Evolutionary conservation across 1,140 invertebrate genomes (phyloP).

Genomic region (Aphis craccivora): DNA sequence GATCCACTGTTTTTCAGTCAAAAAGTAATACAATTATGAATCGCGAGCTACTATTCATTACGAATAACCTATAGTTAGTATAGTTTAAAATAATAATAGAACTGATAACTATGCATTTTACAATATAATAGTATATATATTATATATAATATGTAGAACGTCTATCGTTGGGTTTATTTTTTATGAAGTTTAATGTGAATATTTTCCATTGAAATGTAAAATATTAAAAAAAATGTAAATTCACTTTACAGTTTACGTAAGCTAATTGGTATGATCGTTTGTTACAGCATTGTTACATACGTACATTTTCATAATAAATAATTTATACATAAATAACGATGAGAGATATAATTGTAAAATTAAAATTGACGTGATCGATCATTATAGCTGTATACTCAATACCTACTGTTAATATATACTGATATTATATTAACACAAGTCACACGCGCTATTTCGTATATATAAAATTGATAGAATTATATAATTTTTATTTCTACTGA

Average conservation of each 20-base stretch:
- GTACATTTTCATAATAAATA: neutral
- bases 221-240: neutral
- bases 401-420: neutral
- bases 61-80: neutral
- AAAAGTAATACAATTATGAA: slow-evolving; percentile 19
- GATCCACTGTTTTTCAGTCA: neutral
- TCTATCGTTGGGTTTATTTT: neutral
- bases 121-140: too few relatives aligned
- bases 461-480: neutral
- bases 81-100: neutral
- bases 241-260: neutral
- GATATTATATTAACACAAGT: neutral
- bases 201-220: neutral
- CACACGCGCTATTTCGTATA: neutral
- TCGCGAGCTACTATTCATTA: neutral
- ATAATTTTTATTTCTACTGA: neutral
- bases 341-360: neutral
- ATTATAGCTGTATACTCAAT: neutral
- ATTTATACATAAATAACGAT: neutral
- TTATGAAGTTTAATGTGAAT: neutral
- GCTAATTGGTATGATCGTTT: neutral
- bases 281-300: neutral
- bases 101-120: too few relatives aligned
- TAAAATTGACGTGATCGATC: neutral
- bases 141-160: neutral